Evolutionary conservation across 2,113 vertebrate species (phyloP).

Genomic region (Heterotilapia buettikoferi): DNA sequence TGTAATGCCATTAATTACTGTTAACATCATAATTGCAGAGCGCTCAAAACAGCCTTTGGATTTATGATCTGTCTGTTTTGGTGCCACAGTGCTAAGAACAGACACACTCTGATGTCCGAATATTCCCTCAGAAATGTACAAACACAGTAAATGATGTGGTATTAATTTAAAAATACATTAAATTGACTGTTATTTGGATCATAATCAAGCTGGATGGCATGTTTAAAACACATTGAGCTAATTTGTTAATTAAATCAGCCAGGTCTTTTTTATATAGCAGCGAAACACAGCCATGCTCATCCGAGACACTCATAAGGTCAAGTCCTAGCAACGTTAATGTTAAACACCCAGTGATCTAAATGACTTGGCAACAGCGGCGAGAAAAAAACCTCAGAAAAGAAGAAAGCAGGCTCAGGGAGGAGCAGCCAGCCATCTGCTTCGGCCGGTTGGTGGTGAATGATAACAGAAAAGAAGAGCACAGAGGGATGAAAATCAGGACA

Average conservation of each 20-base stretch:
- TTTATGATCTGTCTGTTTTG: conserved; percentile 2
- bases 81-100: neutral
- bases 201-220: neutral
- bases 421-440: neutral
- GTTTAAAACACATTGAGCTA: neutral
- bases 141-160: neutral
- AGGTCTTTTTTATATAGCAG: neutral
- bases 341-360: neutral
- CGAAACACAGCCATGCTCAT: neutral
- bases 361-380: neutral
- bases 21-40: neutral
- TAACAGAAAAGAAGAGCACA: neutral
- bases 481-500: neutral
- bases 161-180: neutral
- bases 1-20: neutral
- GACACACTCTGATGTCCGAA: neutral
- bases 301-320: neutral
- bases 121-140: neutral
- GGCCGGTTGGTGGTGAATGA: neutral
- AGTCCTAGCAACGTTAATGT: neutral
- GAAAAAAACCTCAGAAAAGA: neutral
- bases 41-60: neutral
- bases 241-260: neutral
- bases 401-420: neutral
- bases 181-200: neutral